Base-by-base conservation (phyloP, 1,140 invertebrate genomes). In the Agrypnia vestita region DNA sequence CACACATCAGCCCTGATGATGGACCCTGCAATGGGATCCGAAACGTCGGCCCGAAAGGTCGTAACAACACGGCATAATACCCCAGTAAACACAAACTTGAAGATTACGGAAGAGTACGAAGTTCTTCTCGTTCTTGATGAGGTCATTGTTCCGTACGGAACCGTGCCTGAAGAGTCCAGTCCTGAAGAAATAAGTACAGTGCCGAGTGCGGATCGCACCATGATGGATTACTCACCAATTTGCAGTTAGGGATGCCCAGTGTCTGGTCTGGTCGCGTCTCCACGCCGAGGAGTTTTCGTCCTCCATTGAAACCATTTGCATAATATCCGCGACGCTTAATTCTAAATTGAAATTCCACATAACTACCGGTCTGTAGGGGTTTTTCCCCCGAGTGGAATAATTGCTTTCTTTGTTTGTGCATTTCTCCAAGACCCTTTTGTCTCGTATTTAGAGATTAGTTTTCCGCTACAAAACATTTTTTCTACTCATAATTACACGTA, bases 391-490 rank as follows among this genome's bases (percentile, higher is more conserved):
- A 47, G 59, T 51, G n/a, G 49, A 51, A 51, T 67, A 67, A 67
- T 67, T 67, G 12, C 62, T 67, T 47, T n/a, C 62, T 15, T 67
- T 67, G 43, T 67, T 35, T 35, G 59, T 62, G 21, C 12, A 15
- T 56, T 56, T 56, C 19, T 12, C 17, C 59, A 21, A 6, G 21
- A 6, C 25, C 13, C 59, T 35, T 25, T 62, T 62, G 59, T 62
- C 25, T 62, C 59, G 10, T 62, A 21, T 62, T 21, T 13, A 25
- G 25, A 25, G 19, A 21, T 35, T 25, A 25, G 17, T 35, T 11
- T 17, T 12, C 12, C 4, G 25, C 59, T 35, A 35, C 25, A 35
- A 35, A 35, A 35, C 25, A 35, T 35, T 35, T 35, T 35, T 35
- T 35, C 25, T 35, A 3, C 25, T 35, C 25, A 35, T 35, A 35